Conservation (phyloP, 2,888 invertebrate species). For the Arge pagana region DNA sequence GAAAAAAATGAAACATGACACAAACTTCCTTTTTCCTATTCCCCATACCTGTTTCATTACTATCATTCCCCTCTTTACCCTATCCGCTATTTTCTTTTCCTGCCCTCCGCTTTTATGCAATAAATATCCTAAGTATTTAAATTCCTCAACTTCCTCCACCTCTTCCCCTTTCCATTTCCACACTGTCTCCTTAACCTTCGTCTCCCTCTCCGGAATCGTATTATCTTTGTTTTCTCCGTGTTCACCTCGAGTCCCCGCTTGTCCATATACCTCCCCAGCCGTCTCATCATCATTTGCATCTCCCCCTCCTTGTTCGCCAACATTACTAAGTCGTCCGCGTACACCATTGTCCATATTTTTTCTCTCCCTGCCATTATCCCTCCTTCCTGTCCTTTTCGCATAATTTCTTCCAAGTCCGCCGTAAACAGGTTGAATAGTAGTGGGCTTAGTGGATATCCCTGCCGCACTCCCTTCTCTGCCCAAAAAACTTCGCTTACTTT, state of each 20-base stretch:
- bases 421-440: slow-evolving; percentile 22
- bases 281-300: slow-evolving; percentile 12
- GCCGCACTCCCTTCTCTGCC: slow-evolving; percentile 23
- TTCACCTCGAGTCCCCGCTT: slow-evolving; percentile 9
- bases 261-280: background rate
- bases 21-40: no score
- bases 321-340: background rate
- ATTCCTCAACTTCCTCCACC: no score
- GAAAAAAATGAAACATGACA: no score
- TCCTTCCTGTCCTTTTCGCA: slow-evolving; percentile 9
- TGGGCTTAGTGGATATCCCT: slow-evolving; percentile 29
- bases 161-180: no score
- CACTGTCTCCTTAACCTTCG: no score
- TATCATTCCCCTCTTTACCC: no score
- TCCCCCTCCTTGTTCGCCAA: slow-evolving; percentile 9
- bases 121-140: no score
- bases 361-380: slow-evolving; percentile 16
- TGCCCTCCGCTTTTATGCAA: no score
- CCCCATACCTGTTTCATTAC: no score
- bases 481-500: slow-evolving; percentile 21
- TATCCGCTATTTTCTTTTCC: no score
- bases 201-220: slow-evolving; percentile 17
- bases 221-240: slow-evolving; percentile 12
- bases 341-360: slow-evolving; percentile 18
- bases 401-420: slow-evolving; percentile 25